Conservation (phyloP, 2,888 invertebrate species). For the Leptopilina syphax region DNA sequence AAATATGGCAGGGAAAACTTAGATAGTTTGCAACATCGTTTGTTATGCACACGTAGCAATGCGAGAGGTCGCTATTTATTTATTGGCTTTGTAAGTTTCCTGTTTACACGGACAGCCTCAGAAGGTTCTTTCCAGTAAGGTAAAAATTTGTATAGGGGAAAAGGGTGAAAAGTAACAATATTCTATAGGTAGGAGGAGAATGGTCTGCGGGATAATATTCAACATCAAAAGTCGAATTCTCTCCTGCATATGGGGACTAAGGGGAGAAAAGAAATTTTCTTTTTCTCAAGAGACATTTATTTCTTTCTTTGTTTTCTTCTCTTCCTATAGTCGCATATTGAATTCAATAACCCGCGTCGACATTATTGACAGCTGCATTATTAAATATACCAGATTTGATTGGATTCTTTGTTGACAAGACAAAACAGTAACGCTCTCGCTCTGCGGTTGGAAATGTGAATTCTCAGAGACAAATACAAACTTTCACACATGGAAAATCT, state of each 20-base stretch:
- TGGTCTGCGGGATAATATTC: conserved; percentile 8
- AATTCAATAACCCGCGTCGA: conserved; percentile 35
- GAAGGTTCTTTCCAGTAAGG: conserved; percentile 28
- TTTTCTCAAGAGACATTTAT: conserved; percentile 12
- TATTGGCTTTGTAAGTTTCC: conserved; percentile 62
- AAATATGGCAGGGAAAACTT: conserved; percentile 59
- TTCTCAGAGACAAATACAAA: neutral
- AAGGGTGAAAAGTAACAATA: neutral
- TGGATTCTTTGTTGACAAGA: conserved; percentile 27
- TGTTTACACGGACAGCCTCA: conserved; percentile 47
- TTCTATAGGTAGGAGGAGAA: neutral
- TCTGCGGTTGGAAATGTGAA: neutral
- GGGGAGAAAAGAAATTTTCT: neutral
- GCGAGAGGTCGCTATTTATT: conserved; percentile 56
- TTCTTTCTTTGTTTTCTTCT: conserved; percentile 18
- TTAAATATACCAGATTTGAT: conserved; percentile 30
- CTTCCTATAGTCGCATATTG: neutral
- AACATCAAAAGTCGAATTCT: conserved; percentile 14
- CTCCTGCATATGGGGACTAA: neutral
- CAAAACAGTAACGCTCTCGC: conserved; percentile 7
- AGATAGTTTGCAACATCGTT: conserved; percentile 60
- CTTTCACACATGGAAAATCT: conserved; percentile 1
- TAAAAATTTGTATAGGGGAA: conserved; percentile 37
- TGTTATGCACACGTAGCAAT: conserved; percentile 49
- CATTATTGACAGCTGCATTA: conserved; percentile 32